phyloP scores from a whole-genome alignment of 2,113 vertebrate species.

The Rousettus leschenaultii region DNA sequence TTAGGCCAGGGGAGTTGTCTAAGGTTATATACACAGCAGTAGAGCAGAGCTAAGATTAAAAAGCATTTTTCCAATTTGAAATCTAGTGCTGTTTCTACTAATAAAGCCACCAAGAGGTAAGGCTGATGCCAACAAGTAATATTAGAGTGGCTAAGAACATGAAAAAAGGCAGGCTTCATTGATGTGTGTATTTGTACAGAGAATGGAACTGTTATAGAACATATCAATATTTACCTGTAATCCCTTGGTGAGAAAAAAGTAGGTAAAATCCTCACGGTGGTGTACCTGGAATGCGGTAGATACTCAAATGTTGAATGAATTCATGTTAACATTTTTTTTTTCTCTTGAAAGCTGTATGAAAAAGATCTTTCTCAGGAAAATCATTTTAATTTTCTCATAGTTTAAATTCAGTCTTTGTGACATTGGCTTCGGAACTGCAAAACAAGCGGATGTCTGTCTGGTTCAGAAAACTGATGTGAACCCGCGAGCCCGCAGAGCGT shows the following conservation, averaged over 20 bases:
- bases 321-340: not conserved
- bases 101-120: not conserved
- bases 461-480: slow-evolving; percentile 29
- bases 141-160: not conserved
- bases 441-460: slow-evolving; percentile 31
- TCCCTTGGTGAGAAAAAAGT: not conserved
- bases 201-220: not conserved
- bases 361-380: slow-evolving; percentile 31
- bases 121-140: not conserved
- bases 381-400: slow-evolving; percentile 33
- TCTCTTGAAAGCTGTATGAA: not conserved
- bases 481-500: not conserved
- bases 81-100: not conserved
- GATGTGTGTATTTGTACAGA: not conserved
- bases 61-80: not conserved
- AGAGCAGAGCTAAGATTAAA: slow-evolving; percentile 3
- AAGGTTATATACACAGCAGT: not conserved
- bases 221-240: not conserved
- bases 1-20: not conserved
- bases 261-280: not conserved
- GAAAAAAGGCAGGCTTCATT: not conserved
- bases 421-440: not conserved
- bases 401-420: slow-evolving; percentile 26
- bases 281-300: not conserved
- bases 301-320: not conserved